Conservation (phyloP, 23 tunicate species). For the Trididemnum miniatum region DNA sequence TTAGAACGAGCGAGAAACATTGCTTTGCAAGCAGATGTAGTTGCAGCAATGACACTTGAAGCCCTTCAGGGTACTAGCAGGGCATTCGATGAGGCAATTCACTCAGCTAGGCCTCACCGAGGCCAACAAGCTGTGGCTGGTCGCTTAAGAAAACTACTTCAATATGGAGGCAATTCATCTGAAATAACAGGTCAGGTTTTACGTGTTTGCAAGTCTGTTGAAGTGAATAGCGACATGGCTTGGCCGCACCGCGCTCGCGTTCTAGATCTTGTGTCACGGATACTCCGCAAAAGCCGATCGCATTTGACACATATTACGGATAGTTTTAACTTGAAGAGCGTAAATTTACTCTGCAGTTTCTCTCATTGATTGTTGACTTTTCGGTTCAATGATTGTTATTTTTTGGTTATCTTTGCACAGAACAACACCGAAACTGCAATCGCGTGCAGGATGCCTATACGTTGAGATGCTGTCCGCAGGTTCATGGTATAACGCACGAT, state of each 20-base stretch:
- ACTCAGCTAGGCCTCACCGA: constrained; percentile 88
- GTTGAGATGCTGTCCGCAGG: constrained; percentile 97
- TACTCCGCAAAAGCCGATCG: too few relatives aligned
- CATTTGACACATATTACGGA: too few relatives aligned
- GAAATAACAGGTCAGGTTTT: constrained; percentile 93
- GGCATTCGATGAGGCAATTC: constrained; percentile 92
- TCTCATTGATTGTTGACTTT: too few relatives aligned
- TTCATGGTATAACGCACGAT: constrained; percentile 94
- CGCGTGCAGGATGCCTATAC: constrained; percentile 97
- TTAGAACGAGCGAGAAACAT: constrained; percentile 80
- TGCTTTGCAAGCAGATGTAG: constrained; percentile 93
- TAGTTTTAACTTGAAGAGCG: too few relatives aligned
- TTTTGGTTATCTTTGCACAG: too few relatives aligned
- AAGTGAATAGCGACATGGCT: not conserved
- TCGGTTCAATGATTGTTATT: too few relatives aligned
- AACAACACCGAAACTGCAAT: constrained; percentile 57
- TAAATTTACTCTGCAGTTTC: too few relatives aligned
- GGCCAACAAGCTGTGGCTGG: constrained; percentile 90
- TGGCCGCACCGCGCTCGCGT: too few relatives aligned
- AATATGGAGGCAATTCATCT: constrained; percentile 66
- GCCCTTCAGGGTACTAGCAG: constrained; percentile 82
- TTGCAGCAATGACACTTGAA: constrained; percentile 91
- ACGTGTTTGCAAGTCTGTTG: too few relatives aligned
- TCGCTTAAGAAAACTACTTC: constrained; percentile 72
- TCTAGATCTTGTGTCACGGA: too few relatives aligned